phyloP scores from a whole-genome alignment of 1,140 invertebrate species.

The Trachymyrmex septentrionalis region DNA sequence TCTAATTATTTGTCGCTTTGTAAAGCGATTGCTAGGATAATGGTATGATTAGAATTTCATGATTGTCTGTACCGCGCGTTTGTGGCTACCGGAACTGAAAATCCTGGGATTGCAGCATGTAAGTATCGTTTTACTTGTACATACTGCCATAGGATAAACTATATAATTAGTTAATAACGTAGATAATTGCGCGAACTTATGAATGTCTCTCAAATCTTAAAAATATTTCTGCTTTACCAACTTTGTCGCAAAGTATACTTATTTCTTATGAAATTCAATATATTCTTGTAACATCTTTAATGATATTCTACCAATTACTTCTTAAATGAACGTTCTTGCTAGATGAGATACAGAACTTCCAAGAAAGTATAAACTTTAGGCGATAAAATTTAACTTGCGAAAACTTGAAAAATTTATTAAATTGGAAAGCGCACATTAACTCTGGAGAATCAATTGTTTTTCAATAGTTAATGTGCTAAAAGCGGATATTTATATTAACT shows the following conservation, averaged over 20 bases:
- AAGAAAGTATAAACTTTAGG: background rate
- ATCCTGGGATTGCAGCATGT: constrained; percentile 3
- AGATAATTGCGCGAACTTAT: background rate
- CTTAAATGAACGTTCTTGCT: background rate
- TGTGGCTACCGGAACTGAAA: constrained; percentile 35
- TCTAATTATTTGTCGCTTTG: constrained; percentile 64
- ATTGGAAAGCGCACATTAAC: background rate
- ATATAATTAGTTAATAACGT: constrained; percentile 49
- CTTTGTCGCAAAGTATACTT: background rate
- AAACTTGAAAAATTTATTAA: background rate
- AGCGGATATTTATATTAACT: background rate
- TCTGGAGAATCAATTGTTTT: background rate
- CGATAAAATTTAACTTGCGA: background rate
- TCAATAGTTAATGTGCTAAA: background rate
- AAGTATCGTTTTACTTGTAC: constrained; percentile 27
- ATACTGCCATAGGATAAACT: background rate
- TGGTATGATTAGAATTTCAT: constrained; percentile 60
- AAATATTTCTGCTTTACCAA: background rate
- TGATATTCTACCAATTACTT: background rate
- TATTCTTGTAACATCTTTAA: background rate
- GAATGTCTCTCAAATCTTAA: background rate
- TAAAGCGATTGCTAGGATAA: constrained; percentile 60
- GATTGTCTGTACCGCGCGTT: constrained; percentile 42
- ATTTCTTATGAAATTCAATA: background rate
- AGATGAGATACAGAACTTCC: background rate